A percentile compares a stretch with the other conserved stretches of the same genome.
Conservation (phyloP, 2,797 vertebrate species). For the Acanthornis magna region DNA sequence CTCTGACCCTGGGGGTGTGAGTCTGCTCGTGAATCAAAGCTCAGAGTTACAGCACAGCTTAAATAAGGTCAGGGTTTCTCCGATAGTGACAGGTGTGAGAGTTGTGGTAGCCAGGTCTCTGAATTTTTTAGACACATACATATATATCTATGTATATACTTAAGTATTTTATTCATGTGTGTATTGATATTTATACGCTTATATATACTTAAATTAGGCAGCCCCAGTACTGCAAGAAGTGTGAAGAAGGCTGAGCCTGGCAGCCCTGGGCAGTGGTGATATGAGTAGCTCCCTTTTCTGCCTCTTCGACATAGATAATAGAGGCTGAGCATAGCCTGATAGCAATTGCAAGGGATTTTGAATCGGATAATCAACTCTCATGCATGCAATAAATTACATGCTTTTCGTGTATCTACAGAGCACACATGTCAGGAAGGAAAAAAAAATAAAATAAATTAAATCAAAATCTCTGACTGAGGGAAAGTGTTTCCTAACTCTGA, state of each 20-base stretch:
- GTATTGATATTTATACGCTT: neutral
- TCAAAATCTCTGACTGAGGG: neutral
- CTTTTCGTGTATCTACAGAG: neutral
- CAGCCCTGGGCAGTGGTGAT: neutral
- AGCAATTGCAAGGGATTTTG: constrained; percentile 6
- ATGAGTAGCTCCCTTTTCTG: neutral
- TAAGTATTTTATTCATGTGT: neutral
- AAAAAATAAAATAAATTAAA: neutral
- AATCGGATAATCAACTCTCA: neutral
- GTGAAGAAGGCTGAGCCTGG: neutral
- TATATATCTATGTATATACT: too few relatives aligned
- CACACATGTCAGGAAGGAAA: neutral
- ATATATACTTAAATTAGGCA: neutral
- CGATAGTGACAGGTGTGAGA: neutral
- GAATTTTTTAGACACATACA: neutral
- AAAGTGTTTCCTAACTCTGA: neutral
- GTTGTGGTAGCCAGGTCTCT: neutral
- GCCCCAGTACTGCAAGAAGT: neutral
- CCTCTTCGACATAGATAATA: neutral
- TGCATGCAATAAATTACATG: neutral
- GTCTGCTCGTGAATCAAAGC: neutral
- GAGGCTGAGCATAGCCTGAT: neutral
- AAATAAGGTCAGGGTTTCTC: neutral
- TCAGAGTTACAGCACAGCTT: neutral
- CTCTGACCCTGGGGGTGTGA: neutral